These are phyloP conservation scores for Campaea margaritaria DNA, from an alignment of 2,888 invertebrate genomes.

Conservation along the genomic window DNA sequence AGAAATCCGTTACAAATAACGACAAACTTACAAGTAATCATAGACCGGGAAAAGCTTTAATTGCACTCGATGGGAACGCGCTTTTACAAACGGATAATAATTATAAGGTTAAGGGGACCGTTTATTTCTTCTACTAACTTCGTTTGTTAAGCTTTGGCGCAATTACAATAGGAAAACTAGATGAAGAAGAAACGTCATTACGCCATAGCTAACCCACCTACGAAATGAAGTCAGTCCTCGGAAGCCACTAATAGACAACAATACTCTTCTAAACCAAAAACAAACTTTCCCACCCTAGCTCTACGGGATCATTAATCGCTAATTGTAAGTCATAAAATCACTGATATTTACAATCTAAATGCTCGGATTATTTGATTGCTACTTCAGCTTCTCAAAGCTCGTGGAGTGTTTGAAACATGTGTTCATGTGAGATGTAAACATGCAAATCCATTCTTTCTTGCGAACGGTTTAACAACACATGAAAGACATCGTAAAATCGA, in stretches of 20 bases:
- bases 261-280: background rate
- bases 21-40: constrained; percentile 19
- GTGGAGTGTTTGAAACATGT: constrained; percentile 49
- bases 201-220: no score
- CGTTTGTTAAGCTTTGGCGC: no score
- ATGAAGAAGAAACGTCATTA: background rate
- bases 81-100: no score
- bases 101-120: no score
- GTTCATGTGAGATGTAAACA: constrained; percentile 60
- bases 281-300: constrained; percentile 8
- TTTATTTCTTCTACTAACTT: no score
- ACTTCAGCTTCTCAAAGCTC: constrained; percentile 35
- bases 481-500: constrained; percentile 42
- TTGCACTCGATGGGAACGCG: constrained; percentile 1
- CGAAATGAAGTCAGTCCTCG: no score
- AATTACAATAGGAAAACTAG: background rate
- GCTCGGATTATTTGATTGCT: constrained; percentile 42
- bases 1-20: constrained; percentile 72
- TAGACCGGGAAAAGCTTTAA: constrained; percentile 7
- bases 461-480: constrained; percentile 47
- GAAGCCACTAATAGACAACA: background rate
- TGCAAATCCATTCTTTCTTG: constrained; percentile 52
- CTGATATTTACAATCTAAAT: constrained; percentile 23
- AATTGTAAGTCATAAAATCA: constrained; percentile 23
- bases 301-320: constrained; percentile 13